Base-by-base conservation (phyloP, 2,113 vertebrate genomes). In the Pollachius pollachius region DNA sequence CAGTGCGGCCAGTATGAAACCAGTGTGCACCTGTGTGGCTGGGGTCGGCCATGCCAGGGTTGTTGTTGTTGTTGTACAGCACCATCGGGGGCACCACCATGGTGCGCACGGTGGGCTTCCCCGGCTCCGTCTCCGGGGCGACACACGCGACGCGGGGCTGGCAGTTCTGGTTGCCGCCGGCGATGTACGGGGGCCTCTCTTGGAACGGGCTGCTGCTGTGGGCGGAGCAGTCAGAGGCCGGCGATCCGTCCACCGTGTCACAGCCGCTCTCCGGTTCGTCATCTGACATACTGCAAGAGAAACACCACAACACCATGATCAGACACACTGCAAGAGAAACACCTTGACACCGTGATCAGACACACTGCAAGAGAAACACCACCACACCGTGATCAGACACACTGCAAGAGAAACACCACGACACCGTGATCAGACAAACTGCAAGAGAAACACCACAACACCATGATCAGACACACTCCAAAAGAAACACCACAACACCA, bases 261-360 rank as follows among this genome's bases (percentile, higher is more conserved):
- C 97, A 98, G 13, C 94, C 93, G 16, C 96, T 98, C 79, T 99
- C 96, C 73, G 94, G 95, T 58, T 99, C 97, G 0, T 99, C 97
- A 25, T 98, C 96, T 3, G 96, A 98, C 93, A 99, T 96, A 59
- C 97, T 99, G 87, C 21, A 57, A 65, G 7, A 73, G 64, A 67
- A 8, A 5, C 71, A 52, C 12, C 15, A 15, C 63, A 64, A 56
- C 34, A 67, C 18, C 11, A 19, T n/a, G 18, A 5, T n/a, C n/a
- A 48, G 41, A 48, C 41, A 9, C 11, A 48, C 41, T 12, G 41
- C 41, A 48, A 13, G 41, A 23, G 12, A 7, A 48, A 1, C 41
- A 13, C 11, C 41, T 13, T 0, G 41, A 48, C 41, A 48, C 41
- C 41, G 1, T 48, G 41, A 48, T 48, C 41, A 48, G 11, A 48